These are phyloP conservation scores for Sesia apiformis DNA, from an alignment of 2,888 invertebrate genomes.

Conservation along the genomic window DNA sequence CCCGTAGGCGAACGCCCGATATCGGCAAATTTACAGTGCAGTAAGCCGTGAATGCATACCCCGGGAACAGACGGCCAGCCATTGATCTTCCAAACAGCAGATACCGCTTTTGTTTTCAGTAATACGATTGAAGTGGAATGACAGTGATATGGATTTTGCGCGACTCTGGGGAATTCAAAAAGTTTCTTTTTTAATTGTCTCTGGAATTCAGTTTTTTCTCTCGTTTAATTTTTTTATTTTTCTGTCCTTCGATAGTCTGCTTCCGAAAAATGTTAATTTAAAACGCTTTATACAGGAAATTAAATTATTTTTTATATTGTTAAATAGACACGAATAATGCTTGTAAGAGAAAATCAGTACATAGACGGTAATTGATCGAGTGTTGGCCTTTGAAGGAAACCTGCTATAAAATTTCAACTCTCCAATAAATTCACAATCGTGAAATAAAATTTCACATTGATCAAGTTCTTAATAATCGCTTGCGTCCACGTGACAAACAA, in stretches of 20 bases:
- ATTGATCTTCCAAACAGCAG: conserved; percentile 32
- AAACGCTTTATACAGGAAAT: no score
- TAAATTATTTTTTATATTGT: no score
- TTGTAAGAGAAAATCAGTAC: no score
- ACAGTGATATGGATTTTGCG: background rate
- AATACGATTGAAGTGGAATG: conserved; percentile 6
- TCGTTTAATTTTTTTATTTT: background rate
- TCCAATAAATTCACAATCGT: no score
- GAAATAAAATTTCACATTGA: no score
- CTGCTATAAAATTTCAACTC: no score
- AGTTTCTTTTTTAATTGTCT: background rate
- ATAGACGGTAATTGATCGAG: no score
- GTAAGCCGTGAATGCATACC: conserved; percentile 44
- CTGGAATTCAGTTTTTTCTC: background rate
- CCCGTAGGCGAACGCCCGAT: conserved; percentile 33
- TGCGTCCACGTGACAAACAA: no score
- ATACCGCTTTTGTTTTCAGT: conserved; percentile 10
- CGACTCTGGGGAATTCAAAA: background rate
- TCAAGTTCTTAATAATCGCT: no score
- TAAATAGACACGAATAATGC: no score
- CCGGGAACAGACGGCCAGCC: conserved; percentile 24
- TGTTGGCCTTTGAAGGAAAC: no score
- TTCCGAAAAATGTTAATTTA: no score
- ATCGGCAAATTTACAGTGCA: conserved; percentile 58
- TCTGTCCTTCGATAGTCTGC: background rate